Base-by-base conservation (phyloP, 2,113 vertebrate genomes). In the Rhea americana region DNA sequence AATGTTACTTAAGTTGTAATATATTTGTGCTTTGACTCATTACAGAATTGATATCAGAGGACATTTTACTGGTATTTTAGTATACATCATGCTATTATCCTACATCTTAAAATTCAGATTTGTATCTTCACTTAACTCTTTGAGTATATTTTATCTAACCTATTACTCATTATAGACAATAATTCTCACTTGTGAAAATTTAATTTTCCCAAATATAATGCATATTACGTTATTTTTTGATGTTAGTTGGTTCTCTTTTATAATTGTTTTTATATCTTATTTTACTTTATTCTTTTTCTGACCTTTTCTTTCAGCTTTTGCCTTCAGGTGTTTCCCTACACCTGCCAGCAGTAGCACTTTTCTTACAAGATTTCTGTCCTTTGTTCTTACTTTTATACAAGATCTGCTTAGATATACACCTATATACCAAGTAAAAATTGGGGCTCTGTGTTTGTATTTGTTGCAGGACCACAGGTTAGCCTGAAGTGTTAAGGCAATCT, bases 151-250 rank as follows among this genome's bases (percentile, higher is more conserved):
- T 85, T 68, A 43, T 71, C 17, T 72, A 84, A 48, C 39, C 7
- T 89, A 12, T 24, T 73, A 12, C 47, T 91, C 41, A 30, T 75
- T 75, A 56, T 5, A 51, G 26, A 82, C 83, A 72, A 59, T 41
- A 82, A 72, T 87, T 58, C 20, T 37, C 5, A 15, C 10, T 9
- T 82, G 71, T 3, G 4, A 51, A 74, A 85, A 71, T 48, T 24
- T 20, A 47, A 2, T 53, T 68, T 62, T 16, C 15, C 6, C 13
- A 70, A 55, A 71, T 47, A 8, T 10, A 80, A 21, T 26, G 4
- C 0, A 0, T 51, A n/a, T 19, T 74, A 32, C 9, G 17, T 37
- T 48, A 32, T 59, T 74, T 50, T 35, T 2, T 30, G 3, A 19
- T 45, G 2, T 58, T 82, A 51, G 21, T 61, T 50, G 1, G 8